These are phyloP conservation scores for Thaleichthys pacificus DNA, from an alignment of 2,797 vertebrate species.

Conservation along the genomic window DNA sequence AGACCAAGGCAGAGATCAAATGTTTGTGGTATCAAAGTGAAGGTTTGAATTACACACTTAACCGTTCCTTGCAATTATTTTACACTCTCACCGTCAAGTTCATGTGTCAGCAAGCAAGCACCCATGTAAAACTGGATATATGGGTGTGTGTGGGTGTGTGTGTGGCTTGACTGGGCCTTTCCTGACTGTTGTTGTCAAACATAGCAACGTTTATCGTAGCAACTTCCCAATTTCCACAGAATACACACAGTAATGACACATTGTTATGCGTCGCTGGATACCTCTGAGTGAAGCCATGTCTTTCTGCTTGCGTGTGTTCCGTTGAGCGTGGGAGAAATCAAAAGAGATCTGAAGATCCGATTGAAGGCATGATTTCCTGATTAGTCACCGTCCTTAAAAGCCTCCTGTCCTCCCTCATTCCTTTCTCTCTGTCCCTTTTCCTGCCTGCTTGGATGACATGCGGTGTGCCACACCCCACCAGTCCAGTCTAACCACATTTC, in stretches of 20 bases:
- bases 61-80: too few relatives aligned
- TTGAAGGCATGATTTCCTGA: background rate
- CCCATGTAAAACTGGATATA: background rate
- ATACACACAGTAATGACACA: too few relatives aligned
- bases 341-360: background rate
- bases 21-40: too few relatives aligned
- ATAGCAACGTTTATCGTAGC: background rate
- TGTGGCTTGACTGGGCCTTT: background rate
- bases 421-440: background rate
- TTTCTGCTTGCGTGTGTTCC: too few relatives aligned
- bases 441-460: background rate
- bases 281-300: too few relatives aligned
- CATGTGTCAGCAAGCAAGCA: background rate
- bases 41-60: too few relatives aligned
- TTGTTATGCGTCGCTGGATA: too few relatives aligned
- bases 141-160: background rate
- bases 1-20: too few relatives aligned
- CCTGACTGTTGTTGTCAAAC: background rate
- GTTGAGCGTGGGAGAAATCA: too few relatives aligned
- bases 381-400: background rate
- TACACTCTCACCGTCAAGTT: background rate
- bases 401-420: conserved; percentile 2
- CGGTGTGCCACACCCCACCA: conserved; percentile 39
- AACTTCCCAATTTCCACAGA: too few relatives aligned
- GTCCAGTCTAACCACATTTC: conserved; percentile 66